Base-by-base conservation (phyloP, 2,888 invertebrate genomes). In the Calameuta filiformis region DNA sequence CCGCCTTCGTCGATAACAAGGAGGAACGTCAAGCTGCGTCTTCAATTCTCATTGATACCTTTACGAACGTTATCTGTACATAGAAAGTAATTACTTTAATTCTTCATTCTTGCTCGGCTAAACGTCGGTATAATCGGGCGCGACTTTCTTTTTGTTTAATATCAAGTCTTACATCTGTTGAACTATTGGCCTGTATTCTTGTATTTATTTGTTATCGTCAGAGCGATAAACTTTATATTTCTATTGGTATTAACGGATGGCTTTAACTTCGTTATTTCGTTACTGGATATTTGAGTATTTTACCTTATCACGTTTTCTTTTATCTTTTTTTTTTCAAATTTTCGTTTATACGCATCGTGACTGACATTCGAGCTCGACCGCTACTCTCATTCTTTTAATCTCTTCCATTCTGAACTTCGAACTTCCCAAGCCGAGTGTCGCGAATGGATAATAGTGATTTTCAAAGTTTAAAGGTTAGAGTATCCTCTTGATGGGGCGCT, bases 401-500 rank as follows among this genome's bases (percentile, higher is more conserved):
- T 56, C 56, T 23, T 23, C 56, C 23, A 56, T 56, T 23, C 9
- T 23, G 56, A 56, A 56, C 56, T 56, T 56, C 56, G 56, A 23
- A 9, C 56, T 23, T 56, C 23, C 56, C 56, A 23, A 9, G 23
- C 9, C 56, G 56, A 56, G 56, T 1, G 23, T 56, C 23, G 6
- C 23, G 56, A 23, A 56, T 56, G 56, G 56, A 56, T 56, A 56
- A 0, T 40, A 40, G 2, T 56, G 56, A 56, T 56, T 56, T 56
- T 56, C 56, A 56, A 56, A 56, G 23, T 56, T 56, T 56, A 23
- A 40, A 56, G 56, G 56, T 56, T 9, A 56, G 56, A 56, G 9
- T 56, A 1, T 56, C 6, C 56, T 15, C 56, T 56, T 15, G 56
- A 37, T 73, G 68, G 34, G 1, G 76, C 77, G 78, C 76, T 75